Percentiles rank a stretch among this genome's conserved stretches.
These are phyloP conservation scores for Solea senegalensis DNA, from an alignment of 2,113 vertebrate genomes.

Conservation along the genomic window DNA sequence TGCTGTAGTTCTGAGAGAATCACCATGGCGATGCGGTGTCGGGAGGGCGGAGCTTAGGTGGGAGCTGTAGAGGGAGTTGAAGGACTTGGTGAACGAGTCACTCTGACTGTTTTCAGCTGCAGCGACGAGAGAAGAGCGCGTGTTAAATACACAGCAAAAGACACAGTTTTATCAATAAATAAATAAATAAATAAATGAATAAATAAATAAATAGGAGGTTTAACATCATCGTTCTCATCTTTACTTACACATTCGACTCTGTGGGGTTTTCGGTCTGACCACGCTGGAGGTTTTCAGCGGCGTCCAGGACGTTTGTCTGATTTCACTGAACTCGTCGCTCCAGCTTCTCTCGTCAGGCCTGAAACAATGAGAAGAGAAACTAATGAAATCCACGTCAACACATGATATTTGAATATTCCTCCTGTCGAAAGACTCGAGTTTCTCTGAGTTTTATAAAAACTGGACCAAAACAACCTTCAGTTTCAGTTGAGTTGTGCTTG, in stretches of 20 bases:
- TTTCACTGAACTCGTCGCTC: not conserved
- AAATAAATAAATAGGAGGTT: too few relatives aligned
- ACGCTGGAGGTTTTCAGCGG: not conserved
- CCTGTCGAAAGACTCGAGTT: too few relatives aligned
- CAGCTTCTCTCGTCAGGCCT: not conserved
- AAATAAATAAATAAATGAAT: too few relatives aligned
- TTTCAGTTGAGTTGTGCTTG: too few relatives aligned
- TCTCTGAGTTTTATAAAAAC: too few relatives aligned
- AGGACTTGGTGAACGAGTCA: not conserved
- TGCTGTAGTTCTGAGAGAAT: conserved; percentile 17
- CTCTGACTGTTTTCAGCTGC: conserved; percentile 66
- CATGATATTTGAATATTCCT: too few relatives aligned
- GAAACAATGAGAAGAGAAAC: not conserved
- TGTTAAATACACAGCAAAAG: not conserved
- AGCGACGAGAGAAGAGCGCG: not conserved
- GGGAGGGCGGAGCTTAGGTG: conserved; percentile 37
- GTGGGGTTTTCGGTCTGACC: not conserved
- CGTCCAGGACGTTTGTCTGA: not conserved
- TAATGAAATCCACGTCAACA: too few relatives aligned
- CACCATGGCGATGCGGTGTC: conserved; percentile 13
- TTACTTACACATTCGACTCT: not conserved
- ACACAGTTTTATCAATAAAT: not conserved
- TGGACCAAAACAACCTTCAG: too few relatives aligned
- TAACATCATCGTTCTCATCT: not conserved
- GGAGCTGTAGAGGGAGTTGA: conserved; percentile 7